A percentile compares a stretch with the other conserved stretches of the same genome.
Evolutionary conservation across 2,113 vertebrate species (phyloP).

Genomic region (Scomber japonicus): DNA sequence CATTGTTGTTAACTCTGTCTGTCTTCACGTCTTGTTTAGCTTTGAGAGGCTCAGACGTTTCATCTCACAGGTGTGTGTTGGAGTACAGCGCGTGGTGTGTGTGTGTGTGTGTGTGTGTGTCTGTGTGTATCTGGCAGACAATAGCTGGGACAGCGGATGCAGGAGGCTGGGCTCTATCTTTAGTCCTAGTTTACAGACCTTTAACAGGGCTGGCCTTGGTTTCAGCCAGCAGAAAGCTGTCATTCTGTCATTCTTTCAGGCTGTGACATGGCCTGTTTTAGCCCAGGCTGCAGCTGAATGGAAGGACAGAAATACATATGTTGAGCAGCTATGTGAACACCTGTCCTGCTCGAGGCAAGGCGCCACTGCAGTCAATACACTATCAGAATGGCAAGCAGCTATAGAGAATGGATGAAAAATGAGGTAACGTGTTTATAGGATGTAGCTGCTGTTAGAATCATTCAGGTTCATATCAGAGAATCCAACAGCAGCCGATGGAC

Average conservation of each 20-base stretch:
- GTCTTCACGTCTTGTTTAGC: neutral
- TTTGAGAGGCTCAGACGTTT: conserved; percentile 9
- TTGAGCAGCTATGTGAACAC: conserved; percentile 31
- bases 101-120: conserved; percentile 25
- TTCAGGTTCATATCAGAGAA: neutral
- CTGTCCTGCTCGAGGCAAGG: conserved; percentile 43
- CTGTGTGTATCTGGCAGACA: conserved; percentile 15
- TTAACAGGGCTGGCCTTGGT: conserved; percentile 7
- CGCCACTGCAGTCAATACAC: neutral
- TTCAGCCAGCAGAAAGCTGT: conserved; percentile 16
- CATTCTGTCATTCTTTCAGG: conserved; percentile 40
- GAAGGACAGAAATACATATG: conserved; percentile 43
- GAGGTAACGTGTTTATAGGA: too few relatives aligned
- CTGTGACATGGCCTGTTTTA: conserved; percentile 45
- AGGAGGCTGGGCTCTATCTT: conserved; percentile 26
- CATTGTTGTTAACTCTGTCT: conserved; percentile 56
- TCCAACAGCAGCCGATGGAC: too few relatives aligned
- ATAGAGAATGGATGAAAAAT: neutral
- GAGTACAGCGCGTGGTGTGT: neutral
- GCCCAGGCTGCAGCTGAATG: conserved; percentile 27
- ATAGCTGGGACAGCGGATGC: conserved; percentile 3
- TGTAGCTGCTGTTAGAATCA: neutral
- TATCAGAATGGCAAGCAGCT: neutral
- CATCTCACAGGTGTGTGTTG: conserved; percentile 22
- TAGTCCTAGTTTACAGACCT: conserved; percentile 23